Conservation (phyloP, 2,113 vertebrate species). For the Pundamilia nyererei region DNA sequence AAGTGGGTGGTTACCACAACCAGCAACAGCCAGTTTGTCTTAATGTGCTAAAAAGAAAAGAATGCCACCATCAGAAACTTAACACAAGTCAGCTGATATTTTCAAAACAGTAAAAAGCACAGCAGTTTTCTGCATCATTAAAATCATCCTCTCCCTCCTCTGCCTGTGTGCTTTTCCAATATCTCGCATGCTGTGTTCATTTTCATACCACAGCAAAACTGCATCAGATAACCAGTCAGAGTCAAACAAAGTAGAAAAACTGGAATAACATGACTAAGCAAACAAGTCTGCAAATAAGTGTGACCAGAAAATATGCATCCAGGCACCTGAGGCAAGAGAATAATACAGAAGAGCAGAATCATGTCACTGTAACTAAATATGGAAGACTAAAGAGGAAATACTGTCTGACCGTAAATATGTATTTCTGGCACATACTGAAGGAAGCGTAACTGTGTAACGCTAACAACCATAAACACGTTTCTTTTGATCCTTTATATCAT, state of each 20-base stretch:
- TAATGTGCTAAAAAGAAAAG: not conserved
- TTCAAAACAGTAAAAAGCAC: not conserved
- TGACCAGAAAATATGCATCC: not conserved
- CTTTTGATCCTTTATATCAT: not conserved
- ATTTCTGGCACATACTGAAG: not conserved
- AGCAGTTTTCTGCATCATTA: not conserved
- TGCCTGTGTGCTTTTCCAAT: not conserved
- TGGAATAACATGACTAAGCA: not conserved
- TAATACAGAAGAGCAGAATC: not conserved
- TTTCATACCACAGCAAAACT: conserved; percentile 4
- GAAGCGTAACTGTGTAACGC: not conserved
- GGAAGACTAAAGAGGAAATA: not conserved
- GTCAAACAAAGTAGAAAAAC: conserved; percentile 23
- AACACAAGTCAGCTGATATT: not conserved
- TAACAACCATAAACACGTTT: not conserved
- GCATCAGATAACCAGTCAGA: conserved; percentile 12
- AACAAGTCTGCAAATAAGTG: not conserved
- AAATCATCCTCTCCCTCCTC: not conserved
- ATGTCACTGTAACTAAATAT: not conserved
- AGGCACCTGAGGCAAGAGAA: not conserved
- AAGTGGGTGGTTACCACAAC: not conserved
- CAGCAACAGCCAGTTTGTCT: not conserved
- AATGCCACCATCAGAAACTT: not conserved
- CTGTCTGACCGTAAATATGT: not conserved
- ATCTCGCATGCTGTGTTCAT: not conserved